Percentiles rank a stretch among this genome's conserved stretches.
These are phyloP conservation scores for Octodon degus DNA, from an alignment of 2,113 vertebrate species.

Conservation along the genomic window DNA sequence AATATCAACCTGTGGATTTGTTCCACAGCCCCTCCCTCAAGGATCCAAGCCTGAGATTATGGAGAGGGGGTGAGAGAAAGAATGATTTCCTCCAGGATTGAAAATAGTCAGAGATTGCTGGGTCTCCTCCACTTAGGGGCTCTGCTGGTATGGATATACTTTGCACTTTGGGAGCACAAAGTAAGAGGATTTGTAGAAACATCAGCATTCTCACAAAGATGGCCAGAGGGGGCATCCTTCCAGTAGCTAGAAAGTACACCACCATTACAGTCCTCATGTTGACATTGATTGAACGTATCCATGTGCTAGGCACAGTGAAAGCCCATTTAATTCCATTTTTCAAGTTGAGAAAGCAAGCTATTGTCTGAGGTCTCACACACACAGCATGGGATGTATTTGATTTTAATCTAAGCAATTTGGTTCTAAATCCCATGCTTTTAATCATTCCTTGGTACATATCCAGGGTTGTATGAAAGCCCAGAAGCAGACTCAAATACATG, in stretches of 20 bases:
- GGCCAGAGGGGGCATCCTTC: neutral
- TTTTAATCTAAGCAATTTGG: conserved; percentile 21
- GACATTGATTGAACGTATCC: neutral
- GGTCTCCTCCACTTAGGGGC: neutral
- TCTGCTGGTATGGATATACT: neutral
- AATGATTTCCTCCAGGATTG: neutral
- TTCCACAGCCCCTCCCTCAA: neutral
- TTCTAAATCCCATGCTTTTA: conserved; percentile 18
- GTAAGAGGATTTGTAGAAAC: neutral
- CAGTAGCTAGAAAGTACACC: neutral
- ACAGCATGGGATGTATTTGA: neutral
- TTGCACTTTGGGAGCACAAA: neutral
- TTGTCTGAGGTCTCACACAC: neutral
- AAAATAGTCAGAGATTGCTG: neutral
- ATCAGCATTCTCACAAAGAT: neutral
- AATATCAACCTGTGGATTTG: neutral
- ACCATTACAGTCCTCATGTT: neutral
- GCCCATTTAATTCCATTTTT: neutral
- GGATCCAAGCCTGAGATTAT: neutral
- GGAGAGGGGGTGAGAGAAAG: neutral
- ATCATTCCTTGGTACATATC: neutral
- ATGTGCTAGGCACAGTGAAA: neutral
- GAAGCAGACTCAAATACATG: conserved; percentile 10
- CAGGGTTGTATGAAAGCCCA: neutral
- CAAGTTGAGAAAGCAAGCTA: neutral